phyloP scores from a whole-genome alignment of 1,140 invertebrate species.

The Whitmania pigra region DNA sequence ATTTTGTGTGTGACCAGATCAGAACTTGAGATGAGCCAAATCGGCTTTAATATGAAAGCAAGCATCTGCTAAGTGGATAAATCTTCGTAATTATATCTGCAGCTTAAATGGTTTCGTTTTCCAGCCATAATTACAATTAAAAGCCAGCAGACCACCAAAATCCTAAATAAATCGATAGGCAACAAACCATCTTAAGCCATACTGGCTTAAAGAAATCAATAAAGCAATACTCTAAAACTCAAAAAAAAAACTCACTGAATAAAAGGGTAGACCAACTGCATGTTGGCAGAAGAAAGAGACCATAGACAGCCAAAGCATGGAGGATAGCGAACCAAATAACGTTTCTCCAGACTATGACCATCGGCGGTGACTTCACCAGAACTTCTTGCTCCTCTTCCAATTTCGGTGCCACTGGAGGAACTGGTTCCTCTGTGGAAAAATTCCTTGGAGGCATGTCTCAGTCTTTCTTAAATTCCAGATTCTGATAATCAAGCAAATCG shows the following conservation, averaged over 20 bases:
- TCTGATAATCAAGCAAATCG: no score
- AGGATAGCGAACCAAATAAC: conserved; percentile 69
- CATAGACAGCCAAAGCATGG: conserved; percentile 74
- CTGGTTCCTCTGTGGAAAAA: conserved; percentile 9
- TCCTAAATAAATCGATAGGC: no score
- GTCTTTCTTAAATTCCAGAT: not conserved
- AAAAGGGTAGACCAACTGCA: conserved; percentile 62
- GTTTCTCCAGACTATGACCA: conserved; percentile 78
- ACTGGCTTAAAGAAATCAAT: no score
- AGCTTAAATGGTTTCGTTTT: not conserved
- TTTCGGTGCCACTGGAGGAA: not conserved
- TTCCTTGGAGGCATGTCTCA: conserved; percentile 22
- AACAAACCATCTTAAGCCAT: no score
- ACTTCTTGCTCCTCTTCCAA: conserved; percentile 20
- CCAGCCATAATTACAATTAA: not conserved
- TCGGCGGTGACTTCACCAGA: conserved; percentile 11
- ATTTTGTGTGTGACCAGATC: no score
- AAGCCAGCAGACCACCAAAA: not conserved
- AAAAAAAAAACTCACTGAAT: conserved; percentile 53
- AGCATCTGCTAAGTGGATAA: no score
- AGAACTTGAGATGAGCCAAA: no score
- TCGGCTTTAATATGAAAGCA: no score
- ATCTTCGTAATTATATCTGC: no score
- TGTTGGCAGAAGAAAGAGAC: conserved; percentile 64
- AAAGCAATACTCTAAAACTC: not conserved